These are phyloP conservation scores for Dasypogon diadema DNA, from an alignment of 2,888 invertebrate species.

Conservation along the genomic window DNA sequence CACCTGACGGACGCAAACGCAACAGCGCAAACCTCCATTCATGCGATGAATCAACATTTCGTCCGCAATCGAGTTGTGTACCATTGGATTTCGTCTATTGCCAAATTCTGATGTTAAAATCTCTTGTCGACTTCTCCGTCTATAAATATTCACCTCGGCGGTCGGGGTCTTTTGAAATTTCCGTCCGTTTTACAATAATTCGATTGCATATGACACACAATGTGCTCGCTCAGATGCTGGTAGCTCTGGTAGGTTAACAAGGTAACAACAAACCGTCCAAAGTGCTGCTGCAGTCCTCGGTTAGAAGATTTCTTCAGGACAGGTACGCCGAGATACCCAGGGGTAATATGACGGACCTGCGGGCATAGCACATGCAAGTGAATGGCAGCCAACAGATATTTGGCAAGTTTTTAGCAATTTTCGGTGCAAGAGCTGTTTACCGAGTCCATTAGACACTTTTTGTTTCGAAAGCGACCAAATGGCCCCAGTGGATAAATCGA, in stretches of 20 bases:
- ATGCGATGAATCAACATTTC: constrained; percentile 7
- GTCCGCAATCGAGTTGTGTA: not conserved
- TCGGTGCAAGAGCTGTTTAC: constrained; percentile 45
- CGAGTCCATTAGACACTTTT: constrained; percentile 42
- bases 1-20: constrained; percentile 17
- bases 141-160: constrained; percentile 29
- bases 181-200: constrained; percentile 50
- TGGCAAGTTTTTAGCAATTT: constrained; percentile 43
- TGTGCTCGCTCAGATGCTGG: not conserved
- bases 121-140: constrained; percentile 24
- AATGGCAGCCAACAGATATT: constrained; percentile 41
- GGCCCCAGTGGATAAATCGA: constrained; percentile 18
- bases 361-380: constrained; percentile 20
- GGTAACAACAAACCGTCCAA: constrained; percentile 9
- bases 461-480: constrained; percentile 44
- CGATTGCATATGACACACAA: constrained; percentile 48
- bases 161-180: constrained; percentile 42
- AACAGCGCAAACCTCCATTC: not conserved
- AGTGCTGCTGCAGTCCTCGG: not conserved
- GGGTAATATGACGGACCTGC: not conserved
- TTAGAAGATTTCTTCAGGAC: not conserved
- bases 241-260: constrained; percentile 14
- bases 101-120: constrained; percentile 42
- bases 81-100: constrained; percentile 31
- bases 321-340: not conserved